Conservation (phyloP, 2,797 vertebrate species). For the Enteromius unitaeniatus region DNA sequence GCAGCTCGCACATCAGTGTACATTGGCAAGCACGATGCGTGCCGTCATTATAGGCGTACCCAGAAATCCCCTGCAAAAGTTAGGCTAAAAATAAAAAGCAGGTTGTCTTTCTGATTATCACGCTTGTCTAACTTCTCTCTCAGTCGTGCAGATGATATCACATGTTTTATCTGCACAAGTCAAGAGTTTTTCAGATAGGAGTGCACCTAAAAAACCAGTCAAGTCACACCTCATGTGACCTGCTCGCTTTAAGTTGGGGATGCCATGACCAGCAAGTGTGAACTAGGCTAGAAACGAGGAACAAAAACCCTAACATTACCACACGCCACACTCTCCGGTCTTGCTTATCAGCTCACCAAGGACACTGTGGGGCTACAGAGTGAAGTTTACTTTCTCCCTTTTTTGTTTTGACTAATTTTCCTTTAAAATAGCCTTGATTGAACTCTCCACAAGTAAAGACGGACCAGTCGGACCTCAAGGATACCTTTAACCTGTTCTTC, state of each 20-base stretch:
- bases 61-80: conserved; percentile 28
- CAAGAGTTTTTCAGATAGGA: conserved; percentile 25
- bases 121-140: conserved; percentile 24
- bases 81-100: conserved; percentile 20
- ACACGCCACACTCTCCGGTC: not conserved
- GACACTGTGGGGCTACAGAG: not conserved
- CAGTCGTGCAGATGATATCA: conserved; percentile 45
- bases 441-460: not conserved
- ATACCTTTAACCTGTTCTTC: not conserved
- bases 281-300: conserved; percentile 2
- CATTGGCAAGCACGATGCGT: conserved; percentile 4
- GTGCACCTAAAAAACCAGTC: conserved; percentile 50
- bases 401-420: not conserved
- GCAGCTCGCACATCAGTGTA: conserved; percentile 19
- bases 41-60: not conserved
- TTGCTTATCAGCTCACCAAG: conserved; percentile 26
- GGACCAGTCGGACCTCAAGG: conserved; percentile 24
- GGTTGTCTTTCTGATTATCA: conserved; percentile 40
- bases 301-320: conserved; percentile 20
- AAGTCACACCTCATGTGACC: conserved; percentile 1
- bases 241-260: conserved; percentile 5
- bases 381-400: conserved; percentile 7
- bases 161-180: conserved; percentile 35
- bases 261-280: conserved; percentile 9
- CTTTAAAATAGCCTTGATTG: conserved; percentile 9